These are phyloP conservation scores for Amblyraja radiata DNA, from an alignment of 2,797 vertebrate genomes.

Conservation along the genomic window DNA sequence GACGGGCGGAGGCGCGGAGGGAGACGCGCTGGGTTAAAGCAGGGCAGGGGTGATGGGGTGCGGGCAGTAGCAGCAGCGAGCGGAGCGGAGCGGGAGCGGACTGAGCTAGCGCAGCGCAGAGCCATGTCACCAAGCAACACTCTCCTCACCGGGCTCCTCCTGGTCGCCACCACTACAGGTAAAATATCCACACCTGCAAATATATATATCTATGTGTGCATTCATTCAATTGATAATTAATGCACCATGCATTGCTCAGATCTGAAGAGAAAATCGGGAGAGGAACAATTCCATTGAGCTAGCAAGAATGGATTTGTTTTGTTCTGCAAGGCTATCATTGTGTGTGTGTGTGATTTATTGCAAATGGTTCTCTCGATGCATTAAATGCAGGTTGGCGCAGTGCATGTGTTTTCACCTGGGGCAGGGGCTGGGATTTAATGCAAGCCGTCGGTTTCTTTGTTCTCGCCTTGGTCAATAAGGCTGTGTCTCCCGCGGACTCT, in stretches of 20 bases:
- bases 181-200: neutral
- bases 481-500: too few relatives aligned
- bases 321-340: neutral
- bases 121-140: constrained; percentile 21
- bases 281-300: too few relatives aligned
- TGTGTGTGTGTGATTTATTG: neutral
- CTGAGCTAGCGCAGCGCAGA: too few relatives aligned
- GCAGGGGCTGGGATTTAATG: neutral
- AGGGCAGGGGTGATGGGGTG: constrained; percentile 12
- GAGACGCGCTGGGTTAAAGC: neutral
- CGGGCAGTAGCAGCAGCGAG: constrained; percentile 15
- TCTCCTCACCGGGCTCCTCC: constrained; percentile 13
- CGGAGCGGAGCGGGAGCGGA: neutral
- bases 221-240: too few relatives aligned
- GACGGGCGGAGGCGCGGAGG: neutral
- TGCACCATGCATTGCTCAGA: too few relatives aligned
- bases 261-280: too few relatives aligned
- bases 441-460: constrained; percentile 22
- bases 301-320: too few relatives aligned
- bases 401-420: neutral
- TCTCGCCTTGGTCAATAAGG: neutral
- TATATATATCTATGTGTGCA: neutral
- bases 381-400: neutral
- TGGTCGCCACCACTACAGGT: neutral
- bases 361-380: too few relatives aligned